Evolutionary conservation across 92 coral and sea anemone species (phyloP), one percentile per base, ranked within the genome.

Genomic region (Epizoanthus rinbou): DNA sequence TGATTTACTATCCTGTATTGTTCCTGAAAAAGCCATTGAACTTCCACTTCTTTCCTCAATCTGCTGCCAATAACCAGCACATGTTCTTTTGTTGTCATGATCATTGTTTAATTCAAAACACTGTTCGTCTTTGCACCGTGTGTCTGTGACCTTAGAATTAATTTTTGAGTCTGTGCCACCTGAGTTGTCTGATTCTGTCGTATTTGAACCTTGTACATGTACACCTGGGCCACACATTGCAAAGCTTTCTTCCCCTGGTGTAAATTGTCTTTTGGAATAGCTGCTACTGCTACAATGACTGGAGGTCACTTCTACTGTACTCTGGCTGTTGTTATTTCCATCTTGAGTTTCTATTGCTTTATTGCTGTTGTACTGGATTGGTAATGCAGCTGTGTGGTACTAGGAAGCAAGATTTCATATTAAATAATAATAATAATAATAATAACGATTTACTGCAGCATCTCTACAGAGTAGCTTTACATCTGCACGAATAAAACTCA

Each of bases 71-170:
- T 64, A 1, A 56, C 18, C 59, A 14, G 54, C 63, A 8, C 18
- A 33, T 67, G 41, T 22, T 60, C 57, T 82, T 28, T 15, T 21
- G 47, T 15, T 57, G 16, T 74, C n/a, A 13, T n/a, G 67, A 16
- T 66, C 71, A 50, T 74, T 82, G 47, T 66, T 86, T 68, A 85
- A 37, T 72, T 86, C 70, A 2, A 50, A 50, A 50, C 13, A 50
- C 15, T 25, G 19, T 24, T 8, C 0, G 1, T 37, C 70, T 33
- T 33, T 33, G 8, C 16, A 14, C 15, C 13, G n/a, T 67, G 21
- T 67, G 15, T 11, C 25, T 31, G 22, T 31, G 17, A 39, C 8
- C 41, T 65, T 65, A 17, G 39, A 35, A 65, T 35, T 28, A 39
- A 17, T 6, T 43, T 6, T 43, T 43, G 50, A 43, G 50, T 6